Percentiles rank a stretch among this genome's conserved stretches.
These are phyloP conservation scores for Drosophila birchii DNA, from an alignment of 2,888 invertebrate genomes.

Conservation along the genomic window DNA sequence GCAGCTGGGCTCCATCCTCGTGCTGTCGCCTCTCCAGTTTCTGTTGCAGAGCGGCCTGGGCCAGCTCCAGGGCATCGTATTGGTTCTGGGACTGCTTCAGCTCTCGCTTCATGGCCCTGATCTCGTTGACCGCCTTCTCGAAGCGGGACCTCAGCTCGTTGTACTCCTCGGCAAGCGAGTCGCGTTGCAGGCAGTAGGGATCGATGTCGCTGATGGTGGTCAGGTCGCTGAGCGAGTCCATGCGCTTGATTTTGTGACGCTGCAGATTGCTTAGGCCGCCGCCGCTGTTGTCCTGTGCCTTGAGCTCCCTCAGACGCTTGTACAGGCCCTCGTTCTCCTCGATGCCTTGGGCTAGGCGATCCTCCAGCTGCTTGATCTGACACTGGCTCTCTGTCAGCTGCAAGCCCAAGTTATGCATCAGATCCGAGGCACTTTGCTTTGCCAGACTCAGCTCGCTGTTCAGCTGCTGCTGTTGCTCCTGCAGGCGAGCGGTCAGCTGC, in stretches of 20 bases:
- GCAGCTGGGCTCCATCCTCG: conserved; percentile 89
- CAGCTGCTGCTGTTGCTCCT: conserved; percentile 88
- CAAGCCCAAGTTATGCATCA: conserved; percentile 89
- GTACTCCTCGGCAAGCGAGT: conserved; percentile 92
- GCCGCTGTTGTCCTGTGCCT: conserved; percentile 85
- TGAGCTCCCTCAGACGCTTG: conserved; percentile 89
- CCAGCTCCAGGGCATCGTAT: conserved; percentile 92
- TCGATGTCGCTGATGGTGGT: conserved; percentile 92
- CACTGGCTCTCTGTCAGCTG: conserved; percentile 89
- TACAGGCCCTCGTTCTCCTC: conserved; percentile 92
- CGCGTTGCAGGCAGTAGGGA: conserved; percentile 90
- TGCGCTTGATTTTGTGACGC: conserved; percentile 86
- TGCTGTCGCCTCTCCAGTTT: conserved; percentile 89
- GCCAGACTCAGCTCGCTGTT: conserved; percentile 88
- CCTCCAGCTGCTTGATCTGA: conserved; percentile 84
- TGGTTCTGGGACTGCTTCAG: conserved; percentile 91
- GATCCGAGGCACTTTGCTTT: conserved; percentile 89
- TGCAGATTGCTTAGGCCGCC: conserved; percentile 83
- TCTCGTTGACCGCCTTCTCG: conserved; percentile 93
- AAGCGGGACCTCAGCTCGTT: conserved; percentile 91
- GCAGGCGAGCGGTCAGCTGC: conserved; percentile 89
- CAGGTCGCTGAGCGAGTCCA: conserved; percentile 92
- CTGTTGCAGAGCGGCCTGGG: conserved; percentile 90
- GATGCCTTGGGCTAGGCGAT: conserved; percentile 88
- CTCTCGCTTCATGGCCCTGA: conserved; percentile 92